phyloP scores from a whole-genome alignment of 2,113 vertebrate species.

The Bambusicola thoracicus region DNA sequence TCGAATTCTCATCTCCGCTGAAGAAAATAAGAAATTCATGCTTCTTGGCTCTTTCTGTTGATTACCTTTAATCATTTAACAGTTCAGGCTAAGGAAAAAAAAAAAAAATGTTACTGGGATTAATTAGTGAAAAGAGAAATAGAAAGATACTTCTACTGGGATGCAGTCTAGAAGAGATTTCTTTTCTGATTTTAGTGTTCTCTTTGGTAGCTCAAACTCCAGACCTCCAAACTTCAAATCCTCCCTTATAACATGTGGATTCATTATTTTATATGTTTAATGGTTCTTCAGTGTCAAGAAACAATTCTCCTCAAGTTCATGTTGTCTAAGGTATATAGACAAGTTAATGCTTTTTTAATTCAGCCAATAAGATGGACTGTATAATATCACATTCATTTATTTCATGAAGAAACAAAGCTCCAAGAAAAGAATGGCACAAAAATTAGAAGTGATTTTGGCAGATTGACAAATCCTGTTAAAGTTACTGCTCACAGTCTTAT shows the following conservation, averaged over 20 bases:
- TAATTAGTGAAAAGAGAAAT: neutral
- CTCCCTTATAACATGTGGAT: neutral
- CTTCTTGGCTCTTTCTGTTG: neutral
- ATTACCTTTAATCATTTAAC: neutral
- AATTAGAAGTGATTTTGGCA: neutral
- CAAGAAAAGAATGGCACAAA: neutral
- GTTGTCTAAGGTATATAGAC: neutral
- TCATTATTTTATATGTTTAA: neutral
- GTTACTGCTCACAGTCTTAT: neutral
- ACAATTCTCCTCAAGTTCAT: neutral
- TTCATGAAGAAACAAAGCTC: neutral
- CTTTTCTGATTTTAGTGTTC: neutral
- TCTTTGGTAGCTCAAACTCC: neutral
- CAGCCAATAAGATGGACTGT: neutral
- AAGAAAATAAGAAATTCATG: neutral
- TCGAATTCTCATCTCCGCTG: neutral
- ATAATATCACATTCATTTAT: neutral
- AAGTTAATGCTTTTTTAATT: neutral
- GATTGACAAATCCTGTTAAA: neutral
- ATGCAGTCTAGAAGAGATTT: neutral
- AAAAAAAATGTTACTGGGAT: neutral
- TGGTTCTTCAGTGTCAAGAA: rapidly evolving
- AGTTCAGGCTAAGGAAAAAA: neutral
- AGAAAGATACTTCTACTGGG: neutral
- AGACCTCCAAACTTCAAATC: neutral